Conservation (phyloP, 2,113 vertebrate species). For the Thinocorus orbignyianus region DNA sequence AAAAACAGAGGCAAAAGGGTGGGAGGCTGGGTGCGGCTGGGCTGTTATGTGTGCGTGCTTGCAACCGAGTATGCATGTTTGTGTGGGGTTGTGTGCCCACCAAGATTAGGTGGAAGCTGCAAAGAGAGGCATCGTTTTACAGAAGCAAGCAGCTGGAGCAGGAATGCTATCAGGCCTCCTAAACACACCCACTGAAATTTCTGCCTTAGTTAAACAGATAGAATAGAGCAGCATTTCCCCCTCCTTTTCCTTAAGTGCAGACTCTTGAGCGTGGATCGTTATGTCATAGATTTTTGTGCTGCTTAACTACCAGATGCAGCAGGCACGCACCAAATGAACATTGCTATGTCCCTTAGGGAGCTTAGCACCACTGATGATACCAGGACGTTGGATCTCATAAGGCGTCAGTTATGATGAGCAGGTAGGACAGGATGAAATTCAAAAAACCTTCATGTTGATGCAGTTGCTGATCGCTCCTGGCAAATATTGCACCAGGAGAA, state of each 20-base stretch:
- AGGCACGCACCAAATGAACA: not conserved
- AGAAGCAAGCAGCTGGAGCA: not conserved
- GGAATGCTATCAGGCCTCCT: not conserved
- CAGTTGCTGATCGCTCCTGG: not conserved
- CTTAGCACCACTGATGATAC: not conserved
- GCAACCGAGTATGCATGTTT: fast-evolving
- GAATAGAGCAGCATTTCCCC: not conserved
- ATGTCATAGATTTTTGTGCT: not conserved
- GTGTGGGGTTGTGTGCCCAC: not conserved
- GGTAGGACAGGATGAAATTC: not conserved
- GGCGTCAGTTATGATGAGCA: not conserved
- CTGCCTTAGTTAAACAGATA: not conserved
- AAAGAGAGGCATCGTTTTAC: not conserved
- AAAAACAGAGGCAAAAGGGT: fast-evolving
- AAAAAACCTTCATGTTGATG: not conserved
- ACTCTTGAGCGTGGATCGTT: not conserved
- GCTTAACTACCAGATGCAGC: not conserved
- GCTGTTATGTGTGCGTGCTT: fast-evolving
- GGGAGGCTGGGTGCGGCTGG: not conserved
- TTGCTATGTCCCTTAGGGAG: not conserved
- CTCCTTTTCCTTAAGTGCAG: not conserved
- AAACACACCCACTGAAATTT: not conserved
- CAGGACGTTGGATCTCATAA: not conserved
- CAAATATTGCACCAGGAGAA: not conserved
- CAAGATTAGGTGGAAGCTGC: not conserved